phyloP scores from a whole-genome alignment of 2,888 invertebrate genomes.

The Agrochola lota region DNA sequence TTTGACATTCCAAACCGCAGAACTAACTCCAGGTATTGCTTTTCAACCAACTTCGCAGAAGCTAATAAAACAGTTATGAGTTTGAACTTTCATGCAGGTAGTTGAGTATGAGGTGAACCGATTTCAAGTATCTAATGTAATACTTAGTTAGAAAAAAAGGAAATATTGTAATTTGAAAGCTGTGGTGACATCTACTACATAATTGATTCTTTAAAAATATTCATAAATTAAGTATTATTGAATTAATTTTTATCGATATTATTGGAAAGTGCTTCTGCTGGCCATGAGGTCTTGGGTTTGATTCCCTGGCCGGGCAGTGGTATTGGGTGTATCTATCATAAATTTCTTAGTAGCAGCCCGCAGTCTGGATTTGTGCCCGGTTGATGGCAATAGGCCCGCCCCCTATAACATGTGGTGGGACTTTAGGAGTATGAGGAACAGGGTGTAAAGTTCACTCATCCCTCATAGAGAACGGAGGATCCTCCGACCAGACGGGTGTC shows the following conservation, averaged over 20 bases:
- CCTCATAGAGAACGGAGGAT: too few species aligned
- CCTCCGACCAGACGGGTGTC: too few species aligned
- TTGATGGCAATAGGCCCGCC: background rate
- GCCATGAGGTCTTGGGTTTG: background rate
- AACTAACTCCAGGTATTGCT: background rate
- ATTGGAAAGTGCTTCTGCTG: background rate
- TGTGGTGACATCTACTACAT: background rate
- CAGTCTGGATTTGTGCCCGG: background rate
- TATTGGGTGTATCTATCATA: background rate
- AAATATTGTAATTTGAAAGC: background rate
- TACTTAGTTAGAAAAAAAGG: background rate
- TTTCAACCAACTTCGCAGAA: conserved; percentile 1
- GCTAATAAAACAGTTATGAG: conserved; percentile 11
- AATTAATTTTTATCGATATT: background rate
- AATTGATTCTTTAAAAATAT: background rate
- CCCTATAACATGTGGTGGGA: too few species aligned
- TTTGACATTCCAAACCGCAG: conserved; percentile 18
- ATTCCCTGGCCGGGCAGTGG: background rate
- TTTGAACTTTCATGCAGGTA: background rate
- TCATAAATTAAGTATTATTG: background rate
- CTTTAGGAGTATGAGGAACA: too few species aligned
- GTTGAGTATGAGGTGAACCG: background rate
- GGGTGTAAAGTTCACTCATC: too few species aligned
- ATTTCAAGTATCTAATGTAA: background rate
- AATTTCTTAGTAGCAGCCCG: too few species aligned